Base-by-base conservation (phyloP, 2,888 invertebrate genomes). In the Heliconius erato region DNA sequence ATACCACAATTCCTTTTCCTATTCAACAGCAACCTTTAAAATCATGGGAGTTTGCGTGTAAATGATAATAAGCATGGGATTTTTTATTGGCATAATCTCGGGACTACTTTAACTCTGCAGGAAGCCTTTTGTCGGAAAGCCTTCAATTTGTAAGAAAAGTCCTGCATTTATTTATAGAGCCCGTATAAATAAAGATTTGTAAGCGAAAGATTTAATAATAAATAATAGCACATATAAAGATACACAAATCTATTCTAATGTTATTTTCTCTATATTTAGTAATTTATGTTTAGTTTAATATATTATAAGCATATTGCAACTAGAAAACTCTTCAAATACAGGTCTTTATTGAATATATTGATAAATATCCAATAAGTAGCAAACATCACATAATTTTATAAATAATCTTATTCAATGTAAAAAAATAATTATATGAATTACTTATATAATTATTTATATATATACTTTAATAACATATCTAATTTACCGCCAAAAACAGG, bases 1-100 rank as follows among this genome's bases (percentile, higher is more conserved):
- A 40, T 40, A 40, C 11, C 40, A 40, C 59, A 59, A 72, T 44
- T 26, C 26, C 26, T 26, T 26, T 44, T 72, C 9, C 26, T 44
- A 72, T 72, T 71, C 26, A 9, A 72, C n/a, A 26, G n/a, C 9
- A 44, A 16, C 26, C 40, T 26, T 40, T 26, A 44, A 26, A 16
- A 40, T 2, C 6, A 44, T 9, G n/a, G 26, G 3, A 72, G 44
- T 2, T 23, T 14, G 23, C 3, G 12, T 14, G 40, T n/a, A 40
- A 68, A n/a, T 71, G 35, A 40, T n/a, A 71, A 44, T 23, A 72
- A 44, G 44, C 44, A 26, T 72, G 16, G 72, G 26, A 44, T 3
- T 72, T 72, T 49, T 72, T 49, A 28, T 72, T 72, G 44, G 44
- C 44, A 26, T 72, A n/a, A 72, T 72, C 44, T 72, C 72, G 26